A percentile compares a stretch with the other conserved stretches of the same genome.
phyloP scores from a whole-genome alignment of 2,113 vertebrate genomes.

The Hiodon alosoides region DNA sequence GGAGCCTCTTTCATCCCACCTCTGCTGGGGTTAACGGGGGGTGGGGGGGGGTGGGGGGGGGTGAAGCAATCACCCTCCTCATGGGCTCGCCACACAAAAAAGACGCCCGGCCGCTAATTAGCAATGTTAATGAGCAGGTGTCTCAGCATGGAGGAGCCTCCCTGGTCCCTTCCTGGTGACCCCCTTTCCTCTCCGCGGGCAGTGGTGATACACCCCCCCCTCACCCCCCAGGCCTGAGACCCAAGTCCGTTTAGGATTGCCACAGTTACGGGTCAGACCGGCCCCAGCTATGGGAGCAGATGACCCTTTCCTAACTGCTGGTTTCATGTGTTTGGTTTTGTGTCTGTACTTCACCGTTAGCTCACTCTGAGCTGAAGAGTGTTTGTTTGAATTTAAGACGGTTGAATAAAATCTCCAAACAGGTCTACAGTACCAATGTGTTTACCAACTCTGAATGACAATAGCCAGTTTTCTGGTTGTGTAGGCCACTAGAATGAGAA shows the following conservation, averaged over 20 bases:
- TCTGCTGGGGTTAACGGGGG: conserved; percentile 69
- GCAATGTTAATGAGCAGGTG: conserved; percentile 99
- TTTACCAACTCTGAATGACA: too few species aligned
- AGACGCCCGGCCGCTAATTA: conserved; percentile 85
- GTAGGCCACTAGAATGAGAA: too few species aligned
- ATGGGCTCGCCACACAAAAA: conserved; percentile 56
- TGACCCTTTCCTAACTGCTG: too few species aligned
- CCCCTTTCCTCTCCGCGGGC: conserved; percentile 73
- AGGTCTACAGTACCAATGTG: too few species aligned
- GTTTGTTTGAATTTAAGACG: neutral
- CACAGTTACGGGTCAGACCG: conserved; percentile 74
- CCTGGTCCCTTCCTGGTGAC: conserved; percentile 86
- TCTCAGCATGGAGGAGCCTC: conserved; percentile 84
- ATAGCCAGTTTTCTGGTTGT: too few species aligned
- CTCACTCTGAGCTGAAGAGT: neutral
- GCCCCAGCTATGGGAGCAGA: conserved; percentile 46
- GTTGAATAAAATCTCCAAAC: too few species aligned
- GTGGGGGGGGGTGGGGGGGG: conserved; percentile 12
- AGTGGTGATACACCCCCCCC: conserved; percentile 58
- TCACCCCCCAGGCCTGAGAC: conserved; percentile 63
- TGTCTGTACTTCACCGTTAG: conserved; percentile 1
- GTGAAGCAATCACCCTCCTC: conserved; percentile 81
- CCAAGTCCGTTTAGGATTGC: conserved; percentile 66
- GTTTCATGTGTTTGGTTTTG: neutral
- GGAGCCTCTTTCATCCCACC: conserved; percentile 80